Evolutionary conservation across 2,113 vertebrate species (phyloP).

Genomic region (Urocynchramus pylzowi): DNA sequence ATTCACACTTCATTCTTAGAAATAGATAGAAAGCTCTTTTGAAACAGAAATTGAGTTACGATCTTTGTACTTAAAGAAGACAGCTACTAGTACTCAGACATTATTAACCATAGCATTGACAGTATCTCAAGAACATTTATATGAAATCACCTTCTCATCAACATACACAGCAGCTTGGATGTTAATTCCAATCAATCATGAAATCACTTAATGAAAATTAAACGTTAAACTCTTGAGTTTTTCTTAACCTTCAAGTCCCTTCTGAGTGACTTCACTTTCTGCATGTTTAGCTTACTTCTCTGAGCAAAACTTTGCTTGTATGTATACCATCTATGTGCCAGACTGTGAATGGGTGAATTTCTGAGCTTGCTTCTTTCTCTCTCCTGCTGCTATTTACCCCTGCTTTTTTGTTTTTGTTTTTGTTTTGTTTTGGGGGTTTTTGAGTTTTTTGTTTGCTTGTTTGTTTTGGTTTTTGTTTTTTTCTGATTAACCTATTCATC

Average conservation of each 20-base stretch:
- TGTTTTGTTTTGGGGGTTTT: too few species aligned
- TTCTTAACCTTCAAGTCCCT: neutral
- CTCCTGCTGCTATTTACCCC: neutral
- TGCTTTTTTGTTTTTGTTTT: too few species aligned
- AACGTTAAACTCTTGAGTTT: neutral
- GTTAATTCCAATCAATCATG: neutral
- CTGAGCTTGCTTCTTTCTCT: neutral
- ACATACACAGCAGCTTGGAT: neutral
- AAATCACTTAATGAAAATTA: neutral
- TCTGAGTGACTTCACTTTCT: neutral
- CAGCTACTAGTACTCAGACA: neutral
- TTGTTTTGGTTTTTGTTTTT: neutral
- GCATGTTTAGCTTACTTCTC: neutral
- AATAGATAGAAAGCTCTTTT: neutral
- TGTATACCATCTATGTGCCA: rapidly evolving
- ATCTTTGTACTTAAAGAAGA: neutral
- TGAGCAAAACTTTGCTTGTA: neutral
- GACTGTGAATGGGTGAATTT: neutral
- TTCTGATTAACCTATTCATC: neutral
- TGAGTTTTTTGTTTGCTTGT: neutral
- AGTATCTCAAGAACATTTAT: neutral
- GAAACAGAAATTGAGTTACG: neutral
- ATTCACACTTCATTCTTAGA: neutral
- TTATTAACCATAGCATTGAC: neutral
- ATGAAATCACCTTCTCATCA: neutral